Conservation (phyloP, 2,797 vertebrate genomes). For the Champsocephalus gunnari region DNA sequence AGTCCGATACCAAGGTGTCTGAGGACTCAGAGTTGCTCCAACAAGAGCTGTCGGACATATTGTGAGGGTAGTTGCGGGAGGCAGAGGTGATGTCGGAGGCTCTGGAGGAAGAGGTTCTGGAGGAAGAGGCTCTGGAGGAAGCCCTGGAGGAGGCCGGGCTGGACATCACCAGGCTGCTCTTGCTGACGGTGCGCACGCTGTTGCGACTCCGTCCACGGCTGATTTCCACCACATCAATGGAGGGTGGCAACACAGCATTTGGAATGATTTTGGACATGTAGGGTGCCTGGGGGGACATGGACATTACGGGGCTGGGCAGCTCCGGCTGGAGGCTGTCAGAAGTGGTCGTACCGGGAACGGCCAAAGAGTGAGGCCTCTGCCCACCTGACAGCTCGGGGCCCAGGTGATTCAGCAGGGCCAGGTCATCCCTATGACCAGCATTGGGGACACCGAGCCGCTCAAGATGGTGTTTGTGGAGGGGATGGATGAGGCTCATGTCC, state of each 20-base stretch:
- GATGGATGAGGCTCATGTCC: constrained; percentile 60
- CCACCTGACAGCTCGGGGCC: constrained; percentile 69
- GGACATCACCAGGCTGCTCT: constrained; percentile 90
- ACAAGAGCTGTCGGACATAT: constrained; percentile 74
- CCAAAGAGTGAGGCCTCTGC: constrained; percentile 86
- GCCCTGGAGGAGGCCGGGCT: constrained; percentile 91
- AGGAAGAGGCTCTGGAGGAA: constrained; percentile 85
- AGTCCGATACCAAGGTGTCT: constrained; percentile 94
- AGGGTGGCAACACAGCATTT: constrained; percentile 93
- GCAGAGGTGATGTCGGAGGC: constrained; percentile 83
- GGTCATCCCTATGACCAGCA: constrained; percentile 85
- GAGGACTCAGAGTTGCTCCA: constrained; percentile 96
- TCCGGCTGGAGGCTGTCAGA: constrained; percentile 72
- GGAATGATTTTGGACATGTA: constrained; percentile 98
- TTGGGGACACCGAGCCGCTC: constrained; percentile 79
- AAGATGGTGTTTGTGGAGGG: constrained; percentile 69
- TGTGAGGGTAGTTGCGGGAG: constrained; percentile 52
- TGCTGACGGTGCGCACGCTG: constrained; percentile 89
- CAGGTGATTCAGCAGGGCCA: constrained; percentile 82
- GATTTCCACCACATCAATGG: constrained; percentile 94
- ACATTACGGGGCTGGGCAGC: constrained; percentile 88
- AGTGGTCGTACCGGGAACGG: constrained; percentile 89
- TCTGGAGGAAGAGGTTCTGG: constrained; percentile 86
- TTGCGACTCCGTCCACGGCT: constrained; percentile 89
- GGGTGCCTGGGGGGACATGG: constrained; percentile 95